Evolutionary conservation across 2,797 vertebrate species (phyloP), one percentile per base, ranked within the genome.

Genomic region (Chiloscyllium punctatum): DNA sequence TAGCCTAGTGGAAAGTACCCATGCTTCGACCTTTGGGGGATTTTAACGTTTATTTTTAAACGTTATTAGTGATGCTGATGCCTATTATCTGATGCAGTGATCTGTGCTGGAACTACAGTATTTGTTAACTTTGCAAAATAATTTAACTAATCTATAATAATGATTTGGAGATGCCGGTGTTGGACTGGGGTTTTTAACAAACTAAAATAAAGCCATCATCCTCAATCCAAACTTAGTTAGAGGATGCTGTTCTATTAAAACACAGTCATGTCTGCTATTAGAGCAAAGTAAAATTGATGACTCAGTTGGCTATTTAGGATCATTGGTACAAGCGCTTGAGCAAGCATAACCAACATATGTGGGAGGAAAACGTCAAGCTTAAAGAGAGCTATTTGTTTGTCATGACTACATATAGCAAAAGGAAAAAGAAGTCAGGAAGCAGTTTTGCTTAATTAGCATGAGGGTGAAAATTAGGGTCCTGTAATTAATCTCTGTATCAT

Each of bases 401-500:
- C 57, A 37, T 91, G 18, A 18, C 57, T n/a, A 66, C 48, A 30
- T 88, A 92, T 23, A 69, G 33, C 90, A 69, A 92, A 37, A 37
- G 37, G 33, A 6, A 48, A 48, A 71, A 74, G 42, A 74, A 33
- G 48, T 18, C 16, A 95, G 48, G 71, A 53, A 77, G 71, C 71
- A 95, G 94, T 77, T 74, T 91, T n/a, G 4, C 33, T 57, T 66
- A 66, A 91, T 91, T 91, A 57, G 33, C 57, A 27, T 91, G 30
- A 91, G 30, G 88, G 5, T 57, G 62, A n/a, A 91, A 91, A 66
- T 91, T n/a, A 62, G 62, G 62, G 57, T n/a, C 57, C 57, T 66
- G 57, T 91, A 66, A 62, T 91, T 91, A 91, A 91, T 91, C 88
- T 66, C 88, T 66, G 82, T 84, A n/a, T 66, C 57, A n/a, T 91